phyloP scores from a whole-genome alignment of 2,113 vertebrate species.

The Pelodiscus sinensis region DNA sequence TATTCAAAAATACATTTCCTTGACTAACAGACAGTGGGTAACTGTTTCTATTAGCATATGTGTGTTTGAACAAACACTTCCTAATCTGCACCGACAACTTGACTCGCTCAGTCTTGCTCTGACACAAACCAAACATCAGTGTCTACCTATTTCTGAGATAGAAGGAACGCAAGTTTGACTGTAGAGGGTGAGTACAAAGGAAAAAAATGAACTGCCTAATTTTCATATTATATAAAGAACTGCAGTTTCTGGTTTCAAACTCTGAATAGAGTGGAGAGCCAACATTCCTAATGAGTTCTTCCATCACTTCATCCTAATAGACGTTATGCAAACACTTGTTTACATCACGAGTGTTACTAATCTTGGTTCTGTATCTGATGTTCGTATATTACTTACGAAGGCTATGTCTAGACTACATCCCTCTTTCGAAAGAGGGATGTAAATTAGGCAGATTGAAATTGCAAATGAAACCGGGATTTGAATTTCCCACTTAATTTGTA shows the following conservation, averaged over 20 bases:
- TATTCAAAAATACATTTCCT: neutral
- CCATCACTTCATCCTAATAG: neutral
- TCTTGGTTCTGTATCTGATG: neutral
- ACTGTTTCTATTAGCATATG: fast-evolving
- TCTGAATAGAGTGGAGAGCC: neutral
- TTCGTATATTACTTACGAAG: neutral
- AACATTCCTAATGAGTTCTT: neutral
- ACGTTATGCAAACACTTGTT: neutral
- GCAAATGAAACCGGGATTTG: no score
- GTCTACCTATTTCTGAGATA: neutral
- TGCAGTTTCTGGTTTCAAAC: neutral
- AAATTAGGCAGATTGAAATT: no score
- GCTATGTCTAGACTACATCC: no score
- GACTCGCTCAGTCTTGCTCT: neutral
- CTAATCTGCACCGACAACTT: neutral
- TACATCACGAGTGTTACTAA: neutral
- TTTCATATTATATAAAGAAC: neutral
- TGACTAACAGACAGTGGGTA: neutral
- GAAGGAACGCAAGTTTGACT: neutral
- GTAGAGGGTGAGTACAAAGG: neutral
- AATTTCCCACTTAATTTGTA: no score
- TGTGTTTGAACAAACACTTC: neutral
- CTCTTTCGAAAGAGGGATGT: no score
- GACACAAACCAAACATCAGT: neutral
- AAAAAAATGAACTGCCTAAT: neutral